Evolutionary conservation across 1,140 invertebrate species (phyloP).

Genomic region (Danaus melanippus): DNA sequence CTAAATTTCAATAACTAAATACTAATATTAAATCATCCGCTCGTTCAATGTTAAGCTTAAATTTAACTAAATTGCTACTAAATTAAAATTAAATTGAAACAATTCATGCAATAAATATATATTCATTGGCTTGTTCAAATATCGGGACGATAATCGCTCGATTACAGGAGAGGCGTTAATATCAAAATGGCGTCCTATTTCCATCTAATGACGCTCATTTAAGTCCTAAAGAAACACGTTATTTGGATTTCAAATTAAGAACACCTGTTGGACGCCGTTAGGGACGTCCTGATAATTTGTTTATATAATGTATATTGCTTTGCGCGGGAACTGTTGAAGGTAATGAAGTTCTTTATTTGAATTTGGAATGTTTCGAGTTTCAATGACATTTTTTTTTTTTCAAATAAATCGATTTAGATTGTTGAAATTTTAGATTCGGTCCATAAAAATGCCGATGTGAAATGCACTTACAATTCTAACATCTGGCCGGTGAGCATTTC

Average conservation of each 20-base stretch:
- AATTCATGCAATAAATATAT: too few species aligned
- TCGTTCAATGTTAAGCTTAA: too few species aligned
- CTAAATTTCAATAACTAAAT: too few species aligned
- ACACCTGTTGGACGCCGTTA: constrained; percentile 41
- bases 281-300: constrained; percentile 41
- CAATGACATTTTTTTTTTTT: too few species aligned
- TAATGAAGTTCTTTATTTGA: constrained; percentile 25
- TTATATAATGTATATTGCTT: constrained; percentile 47
- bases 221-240: constrained; percentile 29
- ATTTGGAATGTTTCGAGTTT: constrained; percentile 5
- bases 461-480: constrained; percentile 1
- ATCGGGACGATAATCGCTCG: constrained; percentile 16
- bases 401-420: too few species aligned
- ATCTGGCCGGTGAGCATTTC: constrained; percentile 1
- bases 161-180: constrained; percentile 27
- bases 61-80: too few species aligned
- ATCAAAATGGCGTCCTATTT: constrained; percentile 25
- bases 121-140: not conserved
- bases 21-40: too few species aligned
- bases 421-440: not conserved
- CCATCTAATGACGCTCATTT: constrained; percentile 30
- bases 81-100: too few species aligned
- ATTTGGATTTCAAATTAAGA: constrained; percentile 53
- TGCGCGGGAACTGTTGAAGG: constrained; percentile 9
- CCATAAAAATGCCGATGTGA: not conserved